Conservation (phyloP, 2,113 vertebrate species). For the Ceratotherium simum region DNA sequence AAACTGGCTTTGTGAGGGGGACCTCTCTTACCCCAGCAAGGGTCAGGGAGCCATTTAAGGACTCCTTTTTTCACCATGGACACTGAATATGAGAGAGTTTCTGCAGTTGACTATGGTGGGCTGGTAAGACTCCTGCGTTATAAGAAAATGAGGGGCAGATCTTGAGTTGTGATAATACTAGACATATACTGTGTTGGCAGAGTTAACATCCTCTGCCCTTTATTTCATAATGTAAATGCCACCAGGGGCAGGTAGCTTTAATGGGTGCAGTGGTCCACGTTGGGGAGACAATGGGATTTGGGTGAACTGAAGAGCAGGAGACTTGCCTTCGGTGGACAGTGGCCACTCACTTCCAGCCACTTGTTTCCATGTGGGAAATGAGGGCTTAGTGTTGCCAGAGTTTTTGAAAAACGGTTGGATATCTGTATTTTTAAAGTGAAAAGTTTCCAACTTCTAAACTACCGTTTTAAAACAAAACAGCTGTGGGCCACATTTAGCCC, state of each 20-base stretch:
- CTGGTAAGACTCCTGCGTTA: not conserved
- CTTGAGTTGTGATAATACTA: not conserved
- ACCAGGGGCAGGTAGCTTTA: not conserved
- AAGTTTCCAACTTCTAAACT: not conserved
- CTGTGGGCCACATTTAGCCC: not conserved
- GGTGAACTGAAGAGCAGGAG: not conserved
- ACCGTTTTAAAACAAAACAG: slow-evolving; percentile 6
- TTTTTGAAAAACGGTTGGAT: not conserved
- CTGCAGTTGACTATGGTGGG: not conserved
- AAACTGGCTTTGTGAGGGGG: not conserved
- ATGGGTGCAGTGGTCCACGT: not conserved
- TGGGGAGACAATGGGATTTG: not conserved
- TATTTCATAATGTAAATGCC: not conserved
- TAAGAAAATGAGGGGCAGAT: not conserved
- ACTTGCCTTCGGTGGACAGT: not conserved
- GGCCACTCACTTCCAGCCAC: not conserved
- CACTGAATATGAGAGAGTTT: not conserved
- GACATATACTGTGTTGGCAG: not conserved
- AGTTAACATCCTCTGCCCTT: not conserved
- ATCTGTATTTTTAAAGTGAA: slow-evolving; percentile 25
- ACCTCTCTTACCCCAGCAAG: not conserved
- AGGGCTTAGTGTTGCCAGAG: not conserved
- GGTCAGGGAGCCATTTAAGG: not conserved
- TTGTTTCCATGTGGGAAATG: not conserved
- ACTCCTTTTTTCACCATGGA: not conserved